Conservation (phyloP, 2,113 vertebrate genomes). For the Geothlypis trichas region DNA sequence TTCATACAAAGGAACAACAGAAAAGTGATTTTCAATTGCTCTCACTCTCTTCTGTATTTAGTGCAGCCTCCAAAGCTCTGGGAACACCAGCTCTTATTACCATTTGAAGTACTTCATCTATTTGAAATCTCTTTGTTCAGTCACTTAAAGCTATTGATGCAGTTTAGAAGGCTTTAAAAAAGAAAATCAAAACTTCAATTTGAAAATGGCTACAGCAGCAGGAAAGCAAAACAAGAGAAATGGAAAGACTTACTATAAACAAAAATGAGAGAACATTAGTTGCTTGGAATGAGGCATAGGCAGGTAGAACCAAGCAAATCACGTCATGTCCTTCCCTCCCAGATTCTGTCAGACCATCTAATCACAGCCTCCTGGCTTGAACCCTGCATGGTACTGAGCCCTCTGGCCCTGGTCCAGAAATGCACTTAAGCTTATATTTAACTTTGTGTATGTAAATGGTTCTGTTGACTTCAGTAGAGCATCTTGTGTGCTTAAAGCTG, state of each 20-base stretch:
- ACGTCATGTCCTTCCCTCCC: not conserved
- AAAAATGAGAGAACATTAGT: slow-evolving; percentile 42
- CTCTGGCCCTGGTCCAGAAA: slow-evolving; percentile 47
- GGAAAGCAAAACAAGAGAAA: slow-evolving; percentile 15
- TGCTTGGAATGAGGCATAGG: slow-evolving; percentile 21
- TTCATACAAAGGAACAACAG: slow-evolving; percentile 75
- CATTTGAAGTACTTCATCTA: slow-evolving; percentile 61
- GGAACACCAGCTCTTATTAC: slow-evolving; percentile 49
- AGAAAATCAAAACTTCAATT: slow-evolving; percentile 35
- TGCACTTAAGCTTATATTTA: slow-evolving; percentile 62
- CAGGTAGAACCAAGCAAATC: slow-evolving; percentile 48
- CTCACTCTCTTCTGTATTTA: slow-evolving; percentile 46
- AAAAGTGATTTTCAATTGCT: slow-evolving; percentile 69
- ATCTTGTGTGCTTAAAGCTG: slow-evolving; percentile 46
- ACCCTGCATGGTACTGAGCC: slow-evolving; percentile 14
- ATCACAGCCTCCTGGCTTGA: slow-evolving; percentile 32
- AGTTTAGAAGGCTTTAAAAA: slow-evolving; percentile 44
- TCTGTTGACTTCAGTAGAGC: slow-evolving; percentile 37
- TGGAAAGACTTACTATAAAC: slow-evolving; percentile 21
- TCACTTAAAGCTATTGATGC: slow-evolving; percentile 47
- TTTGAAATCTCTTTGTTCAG: slow-evolving; percentile 60
- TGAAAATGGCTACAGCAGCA: slow-evolving; percentile 26
- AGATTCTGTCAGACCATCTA: not conserved
- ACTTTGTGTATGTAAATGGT: slow-evolving; percentile 42
- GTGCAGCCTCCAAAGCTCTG: slow-evolving; percentile 34